phyloP scores from a whole-genome alignment of 2,113 vertebrate genomes.

The Arizona elegans region DNA sequence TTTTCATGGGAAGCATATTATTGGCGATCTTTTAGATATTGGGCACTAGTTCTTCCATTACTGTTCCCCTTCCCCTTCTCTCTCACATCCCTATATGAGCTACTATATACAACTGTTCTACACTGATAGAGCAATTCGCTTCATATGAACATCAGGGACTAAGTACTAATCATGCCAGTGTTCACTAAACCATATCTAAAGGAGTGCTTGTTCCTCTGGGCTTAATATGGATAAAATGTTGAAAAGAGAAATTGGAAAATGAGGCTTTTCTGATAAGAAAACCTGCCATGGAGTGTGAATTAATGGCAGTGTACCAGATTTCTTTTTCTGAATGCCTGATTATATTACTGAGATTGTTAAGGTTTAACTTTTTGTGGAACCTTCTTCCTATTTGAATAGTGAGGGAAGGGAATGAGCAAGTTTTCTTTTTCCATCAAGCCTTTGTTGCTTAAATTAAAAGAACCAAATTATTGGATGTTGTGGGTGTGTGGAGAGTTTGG shows the following conservation, averaged over 20 bases:
- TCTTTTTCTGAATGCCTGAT: conserved; percentile 54
- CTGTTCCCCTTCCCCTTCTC: too few species aligned
- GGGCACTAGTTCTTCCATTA: background rate
- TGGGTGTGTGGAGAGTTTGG: conserved; percentile 31
- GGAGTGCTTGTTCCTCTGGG: conserved; percentile 60
- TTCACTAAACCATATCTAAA: conserved; percentile 63
- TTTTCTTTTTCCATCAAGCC: conserved; percentile 18
- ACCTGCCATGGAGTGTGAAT: conserved; percentile 63
- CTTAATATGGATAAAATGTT: conserved; percentile 67
- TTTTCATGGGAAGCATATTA: background rate
- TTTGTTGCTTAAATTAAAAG: background rate
- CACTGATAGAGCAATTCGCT: conserved; percentile 48
- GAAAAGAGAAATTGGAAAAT: conserved; percentile 68
- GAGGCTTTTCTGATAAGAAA: conserved; percentile 71
- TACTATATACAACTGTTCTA: conserved; percentile 29
- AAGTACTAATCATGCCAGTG: conserved; percentile 57
- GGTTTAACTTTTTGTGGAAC: conserved; percentile 60
- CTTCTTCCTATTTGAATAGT: conserved; percentile 65
- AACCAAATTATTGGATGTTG: conserved; percentile 19
- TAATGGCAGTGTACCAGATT: conserved; percentile 60
- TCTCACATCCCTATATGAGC: conserved; percentile 15
- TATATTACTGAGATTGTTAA: conserved; percentile 53
- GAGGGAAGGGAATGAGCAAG: conserved; percentile 47
- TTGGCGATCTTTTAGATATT: background rate
- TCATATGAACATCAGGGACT: conserved; percentile 56